Evolutionary conservation across 37 sponge, comb jelly and placozoan genomes (phyloP), one percentile per base, ranked within the genome.

Genomic region (Hexactinellida sp.): DNA sequence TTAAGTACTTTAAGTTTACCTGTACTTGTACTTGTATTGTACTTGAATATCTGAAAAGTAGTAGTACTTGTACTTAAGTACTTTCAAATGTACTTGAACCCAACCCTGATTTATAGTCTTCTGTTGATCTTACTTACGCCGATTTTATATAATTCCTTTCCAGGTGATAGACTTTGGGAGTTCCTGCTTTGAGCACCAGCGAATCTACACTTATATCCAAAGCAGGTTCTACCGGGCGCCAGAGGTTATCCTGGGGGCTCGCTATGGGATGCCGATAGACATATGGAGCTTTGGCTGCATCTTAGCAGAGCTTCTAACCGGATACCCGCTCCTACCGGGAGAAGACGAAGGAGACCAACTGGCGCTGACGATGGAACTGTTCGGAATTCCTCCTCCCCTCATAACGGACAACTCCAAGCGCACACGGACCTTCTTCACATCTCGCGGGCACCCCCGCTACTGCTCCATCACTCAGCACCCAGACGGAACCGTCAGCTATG

Each of bases 371-470:
- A 89, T 89, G 36, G 89, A 89, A 38, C 84, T 89, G 10, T 54
- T 89, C 23, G 89, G 86, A 16, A 63, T 86, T 54, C 89, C 89
- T 35, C 86, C 89, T 37, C 84, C 82, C 38, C 83, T 82, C 36
- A 54, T 89, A 0, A 82, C 86, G 36, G 86, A 89, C 24, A 38
- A 71, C 13, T 82, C 86, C 36, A 89, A 89, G 47, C 86, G 89
- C 3, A 76, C 84, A 9, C 86, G 86, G 63, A 86, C 86, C 86
- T 89, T 89, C 86, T 86, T 89, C 54, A 89, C 52, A 54, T 89
- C 88, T 39, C 82, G 83, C n/a, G 91, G 91, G 0, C 86, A 90
- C 38, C 91, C 91, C 19, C 87, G 93, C n/a, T 92, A 92, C 84
- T 82, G 82, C 82, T 36, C 36, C 25, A 90, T 91, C 19, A 88